phyloP scores from a whole-genome alignment of 2,113 vertebrate species.

The Cervus canadensis region DNA sequence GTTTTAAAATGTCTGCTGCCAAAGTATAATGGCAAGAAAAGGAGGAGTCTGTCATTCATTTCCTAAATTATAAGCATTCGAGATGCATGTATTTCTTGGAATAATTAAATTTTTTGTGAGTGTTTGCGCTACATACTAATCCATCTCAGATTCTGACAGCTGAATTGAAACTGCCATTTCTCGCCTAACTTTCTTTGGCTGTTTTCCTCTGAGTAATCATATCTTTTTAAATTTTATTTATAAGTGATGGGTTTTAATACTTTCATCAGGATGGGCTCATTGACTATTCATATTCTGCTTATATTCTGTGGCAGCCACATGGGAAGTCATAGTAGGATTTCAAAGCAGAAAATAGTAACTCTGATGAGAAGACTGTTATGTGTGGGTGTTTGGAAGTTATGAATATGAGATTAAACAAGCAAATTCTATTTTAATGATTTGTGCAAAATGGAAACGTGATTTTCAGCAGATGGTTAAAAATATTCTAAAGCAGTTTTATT shows the following conservation, averaged over 20 bases:
- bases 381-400: constrained; percentile 23
- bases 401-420: constrained; percentile 14
- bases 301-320: neutral
- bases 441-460: constrained; percentile 41
- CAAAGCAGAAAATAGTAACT: constrained; percentile 40
- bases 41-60: neutral
- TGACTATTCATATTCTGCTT: constrained; percentile 46
- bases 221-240: neutral
- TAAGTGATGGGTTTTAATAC: constrained; percentile 40
- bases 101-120: neutral
- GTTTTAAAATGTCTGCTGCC: neutral
- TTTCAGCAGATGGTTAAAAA: constrained; percentile 9
- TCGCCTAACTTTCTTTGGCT: constrained; percentile 18
- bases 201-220: constrained; percentile 32
- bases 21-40: neutral
- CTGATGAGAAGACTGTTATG: neutral
- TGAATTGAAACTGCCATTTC: neutral
- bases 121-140: neutral
- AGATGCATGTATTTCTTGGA: neutral
- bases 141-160: neutral
- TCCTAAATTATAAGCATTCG: neutral
- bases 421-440: constrained; percentile 41
- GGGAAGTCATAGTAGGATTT: constrained; percentile 38
- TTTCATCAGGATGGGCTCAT: constrained; percentile 4
- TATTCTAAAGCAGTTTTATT: constrained; percentile 25